These are phyloP conservation scores for Bibio marci DNA, from an alignment of 2,888 invertebrate genomes.

Conservation along the genomic window DNA sequence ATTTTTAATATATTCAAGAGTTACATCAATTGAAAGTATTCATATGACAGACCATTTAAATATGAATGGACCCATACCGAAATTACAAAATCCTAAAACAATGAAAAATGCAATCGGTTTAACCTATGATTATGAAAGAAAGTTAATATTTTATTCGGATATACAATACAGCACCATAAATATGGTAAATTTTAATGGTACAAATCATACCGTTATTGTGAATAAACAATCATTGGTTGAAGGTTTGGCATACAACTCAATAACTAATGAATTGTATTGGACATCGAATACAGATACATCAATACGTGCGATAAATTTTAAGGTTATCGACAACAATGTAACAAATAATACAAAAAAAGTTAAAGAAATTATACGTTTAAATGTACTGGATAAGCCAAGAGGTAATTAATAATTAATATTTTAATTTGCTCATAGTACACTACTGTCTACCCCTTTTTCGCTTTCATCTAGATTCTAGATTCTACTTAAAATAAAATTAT, in stretches of 20 bases:
- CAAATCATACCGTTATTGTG: constrained; percentile 48
- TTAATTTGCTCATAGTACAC: background rate
- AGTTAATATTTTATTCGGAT: constrained; percentile 71
- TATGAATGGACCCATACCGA: constrained; percentile 60
- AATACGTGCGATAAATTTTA: constrained; percentile 30
- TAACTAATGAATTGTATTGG: constrained; percentile 61
- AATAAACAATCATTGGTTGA: constrained; percentile 70
- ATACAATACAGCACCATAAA: constrained; percentile 74
- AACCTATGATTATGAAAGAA: constrained; percentile 53
- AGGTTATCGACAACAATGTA: constrained; percentile 11
- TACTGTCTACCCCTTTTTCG: too few species aligned
- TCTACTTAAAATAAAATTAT: too few species aligned
- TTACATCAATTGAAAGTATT: constrained; percentile 64
- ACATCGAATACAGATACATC: constrained; percentile 67
- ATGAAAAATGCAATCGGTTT: constrained; percentile 79
- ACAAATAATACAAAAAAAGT: constrained; percentile 30
- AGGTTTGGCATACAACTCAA: constrained; percentile 62
- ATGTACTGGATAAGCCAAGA: constrained; percentile 57
- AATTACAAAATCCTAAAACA: constrained; percentile 49
- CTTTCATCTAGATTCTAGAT: too few species aligned
- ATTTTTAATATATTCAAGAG: constrained; percentile 70
- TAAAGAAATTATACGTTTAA: constrained; percentile 42
- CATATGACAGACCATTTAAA: constrained; percentile 53
- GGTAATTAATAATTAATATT: background rate
- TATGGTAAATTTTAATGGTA: constrained; percentile 65